Percentiles rank a stretch among this genome's conserved stretches.
phyloP scores from a whole-genome alignment of 2,797 vertebrate genomes.

The Hyperoplus immaculatus region DNA sequence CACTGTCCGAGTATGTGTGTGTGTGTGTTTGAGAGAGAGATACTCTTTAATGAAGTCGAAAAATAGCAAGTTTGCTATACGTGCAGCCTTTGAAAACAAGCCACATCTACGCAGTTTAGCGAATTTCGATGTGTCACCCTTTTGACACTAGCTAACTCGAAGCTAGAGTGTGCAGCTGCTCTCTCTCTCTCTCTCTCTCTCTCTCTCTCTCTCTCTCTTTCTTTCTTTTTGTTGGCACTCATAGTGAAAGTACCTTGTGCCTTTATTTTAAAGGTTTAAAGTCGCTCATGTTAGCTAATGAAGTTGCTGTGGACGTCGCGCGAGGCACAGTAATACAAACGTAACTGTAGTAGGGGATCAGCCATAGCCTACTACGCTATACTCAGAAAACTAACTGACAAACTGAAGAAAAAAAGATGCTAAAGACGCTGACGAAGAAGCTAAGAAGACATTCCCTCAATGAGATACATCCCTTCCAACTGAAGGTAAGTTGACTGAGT shows the following conservation, averaged over 20 bases:
- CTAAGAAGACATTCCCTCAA: slow-evolving; percentile 92
- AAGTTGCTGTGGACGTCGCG: slow-evolving; percentile 49
- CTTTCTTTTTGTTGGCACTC: slow-evolving; percentile 24
- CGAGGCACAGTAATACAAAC: slow-evolving; percentile 17
- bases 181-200: not conserved
- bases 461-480: slow-evolving; percentile 92
- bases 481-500: slow-evolving; percentile 87
- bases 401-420: slow-evolving; percentile 79
- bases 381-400: too few species aligned
- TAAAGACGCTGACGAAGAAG: slow-evolving; percentile 94
- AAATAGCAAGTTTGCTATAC: slow-evolving; percentile 62
- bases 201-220: not conserved
- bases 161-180: slow-evolving; percentile 27
- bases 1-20: not conserved
- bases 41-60: slow-evolving; percentile 57
- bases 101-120: slow-evolving; percentile 67
- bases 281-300: slow-evolving; percentile 53
- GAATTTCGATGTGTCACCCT: slow-evolving; percentile 33
- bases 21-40: too few species aligned
- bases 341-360: slow-evolving; percentile 40
- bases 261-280: slow-evolving; percentile 54
- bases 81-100: slow-evolving; percentile 54
- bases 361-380: slow-evolving; percentile 50
- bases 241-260: slow-evolving; percentile 51
- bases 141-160: slow-evolving; percentile 32